phyloP scores from a whole-genome alignment of 2,888 invertebrate genomes.

The Ochlodes sylvanus region DNA sequence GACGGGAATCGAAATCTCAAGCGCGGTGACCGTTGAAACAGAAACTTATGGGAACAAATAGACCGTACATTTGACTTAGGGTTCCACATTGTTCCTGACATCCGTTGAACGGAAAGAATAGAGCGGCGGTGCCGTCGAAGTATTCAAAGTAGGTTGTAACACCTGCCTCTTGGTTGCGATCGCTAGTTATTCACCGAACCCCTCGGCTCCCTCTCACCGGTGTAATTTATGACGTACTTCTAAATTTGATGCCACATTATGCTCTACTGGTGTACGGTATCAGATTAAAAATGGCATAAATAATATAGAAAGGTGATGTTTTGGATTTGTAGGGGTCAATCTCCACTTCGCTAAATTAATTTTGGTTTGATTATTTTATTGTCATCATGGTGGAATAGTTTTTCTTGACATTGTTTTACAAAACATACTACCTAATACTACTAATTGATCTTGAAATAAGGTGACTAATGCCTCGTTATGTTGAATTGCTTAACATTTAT shows the following conservation, averaged over 20 bases:
- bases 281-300: background rate
- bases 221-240: slow-evolving; percentile 30
- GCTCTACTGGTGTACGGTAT: slow-evolving; percentile 1
- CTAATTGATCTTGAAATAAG: too few species aligned
- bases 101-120: slow-evolving; percentile 36
- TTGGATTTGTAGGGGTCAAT: too few species aligned
- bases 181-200: slow-evolving; percentile 35
- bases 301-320: too few species aligned
- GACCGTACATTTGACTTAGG: slow-evolving; percentile 31
- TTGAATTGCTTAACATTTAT: too few species aligned
- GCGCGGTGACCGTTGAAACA: slow-evolving; percentile 21
- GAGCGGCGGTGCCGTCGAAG: slow-evolving; percentile 36
- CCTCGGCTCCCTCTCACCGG: slow-evolving; percentile 28
- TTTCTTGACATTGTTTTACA: too few species aligned
- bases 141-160: slow-evolving; percentile 36
- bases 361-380: too few species aligned
- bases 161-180: slow-evolving; percentile 37
- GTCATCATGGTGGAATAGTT: too few species aligned
- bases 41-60: slow-evolving; percentile 31
- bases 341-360: too few species aligned
- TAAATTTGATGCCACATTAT: slow-evolving; percentile 21
- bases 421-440: too few species aligned
- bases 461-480: too few species aligned
- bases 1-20: slow-evolving; percentile 15
- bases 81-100: slow-evolving; percentile 36